phyloP scores from a whole-genome alignment of 2,888 invertebrate genomes.

The Cerceris ruficornis region DNA sequence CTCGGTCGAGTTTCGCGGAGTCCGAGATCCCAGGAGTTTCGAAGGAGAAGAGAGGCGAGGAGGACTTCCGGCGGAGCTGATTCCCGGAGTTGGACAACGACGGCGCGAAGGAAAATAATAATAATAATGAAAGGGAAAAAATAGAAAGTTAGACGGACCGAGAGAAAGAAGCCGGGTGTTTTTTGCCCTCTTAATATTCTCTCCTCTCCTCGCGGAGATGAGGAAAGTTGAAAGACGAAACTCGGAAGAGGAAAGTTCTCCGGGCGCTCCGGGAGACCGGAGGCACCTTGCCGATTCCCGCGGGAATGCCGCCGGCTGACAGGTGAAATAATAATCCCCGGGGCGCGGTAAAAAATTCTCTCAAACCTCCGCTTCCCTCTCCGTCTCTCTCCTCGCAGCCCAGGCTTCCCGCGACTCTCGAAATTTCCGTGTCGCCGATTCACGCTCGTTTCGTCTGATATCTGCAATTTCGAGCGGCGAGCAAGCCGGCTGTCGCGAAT shows the following conservation, averaged over 20 bases:
- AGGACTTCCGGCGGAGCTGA: too few species aligned
- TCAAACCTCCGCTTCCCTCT: neutral
- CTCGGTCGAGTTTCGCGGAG: too few species aligned
- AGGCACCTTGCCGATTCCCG: conserved; percentile 6
- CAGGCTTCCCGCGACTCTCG: neutral
- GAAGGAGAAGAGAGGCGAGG: too few species aligned
- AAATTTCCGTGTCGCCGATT: neutral
- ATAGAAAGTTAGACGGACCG: neutral
- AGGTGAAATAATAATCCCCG: conserved; percentile 36
- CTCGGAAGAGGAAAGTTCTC: neutral
- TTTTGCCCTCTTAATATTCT: conserved; percentile 23
- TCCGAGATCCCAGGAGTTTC: too few species aligned
- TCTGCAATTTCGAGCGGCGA: too few species aligned
- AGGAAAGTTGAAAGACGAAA: conserved; percentile 27
- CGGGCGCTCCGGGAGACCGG: neutral
- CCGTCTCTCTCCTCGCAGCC: neutral
- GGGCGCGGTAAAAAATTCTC: conserved; percentile 4
- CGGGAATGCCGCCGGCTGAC: conserved; percentile 9
- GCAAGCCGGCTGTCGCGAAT: too few species aligned
- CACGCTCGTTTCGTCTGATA: neutral
- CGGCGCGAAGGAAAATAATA: neutral
- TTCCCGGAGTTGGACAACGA: too few species aligned
- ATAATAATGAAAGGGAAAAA: neutral
- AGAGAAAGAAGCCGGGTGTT: neutral
- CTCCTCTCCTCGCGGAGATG: conserved; percentile 2